A percentile compares a stretch with the other conserved stretches of the same genome.
Conservation (phyloP, 2,113 vertebrate genomes). For the Psittacula cyanocephala region DNA sequence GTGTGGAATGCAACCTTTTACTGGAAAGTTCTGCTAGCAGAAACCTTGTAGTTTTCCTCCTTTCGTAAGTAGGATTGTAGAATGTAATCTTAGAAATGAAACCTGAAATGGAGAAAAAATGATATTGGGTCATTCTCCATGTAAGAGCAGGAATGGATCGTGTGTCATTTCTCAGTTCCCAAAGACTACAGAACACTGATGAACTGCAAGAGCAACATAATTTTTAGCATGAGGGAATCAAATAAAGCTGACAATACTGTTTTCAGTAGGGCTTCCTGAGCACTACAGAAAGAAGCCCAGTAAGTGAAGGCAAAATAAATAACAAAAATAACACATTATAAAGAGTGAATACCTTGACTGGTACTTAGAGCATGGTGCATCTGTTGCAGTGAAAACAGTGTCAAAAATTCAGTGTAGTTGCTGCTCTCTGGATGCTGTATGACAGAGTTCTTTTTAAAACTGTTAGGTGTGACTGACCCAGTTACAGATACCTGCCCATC, state of each 20-base stretch:
- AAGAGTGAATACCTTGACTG: not conserved
- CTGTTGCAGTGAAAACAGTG: not conserved
- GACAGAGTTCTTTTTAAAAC: not conserved
- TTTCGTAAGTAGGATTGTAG: not conserved
- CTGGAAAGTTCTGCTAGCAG: not conserved
- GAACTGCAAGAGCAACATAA: not conserved
- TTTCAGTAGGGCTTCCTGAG: not conserved
- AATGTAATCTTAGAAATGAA: not conserved
- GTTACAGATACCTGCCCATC: not conserved
- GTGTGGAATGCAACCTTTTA: not conserved
- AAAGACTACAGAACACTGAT: not conserved
- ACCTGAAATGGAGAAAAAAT: not conserved
- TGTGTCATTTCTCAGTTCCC: not conserved
- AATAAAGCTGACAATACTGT: not conserved
- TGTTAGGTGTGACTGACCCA: not conserved
- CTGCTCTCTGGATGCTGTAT: not conserved
- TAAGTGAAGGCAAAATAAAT: not conserved
- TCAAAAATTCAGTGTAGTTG: not conserved
- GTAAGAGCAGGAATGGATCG: fast-evolving
- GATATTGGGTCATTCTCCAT: not conserved
- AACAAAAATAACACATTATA: no score
- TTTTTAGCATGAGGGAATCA: not conserved
- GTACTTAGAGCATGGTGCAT: not conserved
- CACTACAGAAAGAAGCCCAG: not conserved
- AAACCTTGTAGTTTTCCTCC: not conserved